A percentile compares a stretch with the other conserved stretches of the same genome.
phyloP scores from a whole-genome alignment of 2,888 invertebrate species.

The Philonicus albiceps region DNA sequence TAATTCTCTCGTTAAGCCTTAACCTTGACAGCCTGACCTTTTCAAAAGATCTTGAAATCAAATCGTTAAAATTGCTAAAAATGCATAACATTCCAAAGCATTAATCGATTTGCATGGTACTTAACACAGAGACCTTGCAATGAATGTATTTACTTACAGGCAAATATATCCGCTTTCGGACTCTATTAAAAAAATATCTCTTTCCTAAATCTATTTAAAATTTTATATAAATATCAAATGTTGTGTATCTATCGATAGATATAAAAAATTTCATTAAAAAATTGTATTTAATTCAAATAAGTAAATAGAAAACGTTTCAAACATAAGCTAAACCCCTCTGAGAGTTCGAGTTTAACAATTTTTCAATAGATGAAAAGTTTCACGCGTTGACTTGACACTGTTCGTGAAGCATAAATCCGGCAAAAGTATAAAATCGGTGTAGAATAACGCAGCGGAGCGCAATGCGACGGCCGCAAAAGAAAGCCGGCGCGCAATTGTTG shows the following conservation, averaged over 20 bases:
- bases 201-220: not conserved
- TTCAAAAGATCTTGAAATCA: not conserved
- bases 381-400: not conserved
- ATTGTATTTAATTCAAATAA: not conserved
- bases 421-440: not conserved
- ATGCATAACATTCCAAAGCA: not conserved
- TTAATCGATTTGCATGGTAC: not conserved
- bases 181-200: not conserved
- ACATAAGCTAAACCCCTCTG: not conserved
- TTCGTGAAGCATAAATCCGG: slow-evolving; percentile 7
- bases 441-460: not conserved
- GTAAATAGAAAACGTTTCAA: not conserved
- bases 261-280: too few species aligned
- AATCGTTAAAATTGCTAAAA: not conserved
- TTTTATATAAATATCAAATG: too few species aligned
- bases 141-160: not conserved
- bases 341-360: not conserved
- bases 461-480: not conserved
- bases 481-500: not conserved
- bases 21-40: too few species aligned
- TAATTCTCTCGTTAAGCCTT: too few species aligned
- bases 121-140: not conserved
- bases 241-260: too few species aligned
- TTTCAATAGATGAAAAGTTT: not conserved
- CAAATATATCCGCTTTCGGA: not conserved